Evolutionary conservation across 2,113 vertebrate species (phyloP).

Genomic region (Serinus canaria): DNA sequence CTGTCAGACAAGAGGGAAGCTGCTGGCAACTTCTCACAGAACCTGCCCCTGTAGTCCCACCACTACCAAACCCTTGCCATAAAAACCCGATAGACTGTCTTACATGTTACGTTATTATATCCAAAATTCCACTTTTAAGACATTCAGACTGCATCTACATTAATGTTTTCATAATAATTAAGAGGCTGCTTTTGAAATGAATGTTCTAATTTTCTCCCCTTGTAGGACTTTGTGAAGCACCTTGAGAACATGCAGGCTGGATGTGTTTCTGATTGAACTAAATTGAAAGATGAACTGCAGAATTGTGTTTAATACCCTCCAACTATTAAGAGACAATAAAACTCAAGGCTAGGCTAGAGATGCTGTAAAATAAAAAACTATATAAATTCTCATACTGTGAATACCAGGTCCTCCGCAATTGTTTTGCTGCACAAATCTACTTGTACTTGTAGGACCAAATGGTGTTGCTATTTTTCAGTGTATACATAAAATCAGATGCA

Average conservation of each 20-base stretch:
- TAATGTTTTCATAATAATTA: neutral
- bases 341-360: neutral
- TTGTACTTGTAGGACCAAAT: neutral
- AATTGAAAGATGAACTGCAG: neutral
- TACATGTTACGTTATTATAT: neutral
- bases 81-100: neutral
- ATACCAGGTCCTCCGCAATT: neutral
- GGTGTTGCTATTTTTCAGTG: neutral
- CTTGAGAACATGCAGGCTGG: neutral
- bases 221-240: neutral
- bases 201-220: neutral
- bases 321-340: neutral
- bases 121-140: neutral
- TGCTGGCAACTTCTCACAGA: neutral
- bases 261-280: neutral
- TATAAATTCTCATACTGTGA: neutral
- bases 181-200: neutral
- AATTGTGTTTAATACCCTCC: neutral
- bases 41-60: neutral
- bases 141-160: neutral
- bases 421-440: neutral
- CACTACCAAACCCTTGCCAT: neutral
- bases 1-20: neutral
- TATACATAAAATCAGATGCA: neutral
- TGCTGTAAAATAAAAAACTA: neutral